These are phyloP conservation scores for Lytechinus pictus DNA, from an alignment of 35 echinoderm and acorn worm species.

Conservation along the genomic window DNA sequence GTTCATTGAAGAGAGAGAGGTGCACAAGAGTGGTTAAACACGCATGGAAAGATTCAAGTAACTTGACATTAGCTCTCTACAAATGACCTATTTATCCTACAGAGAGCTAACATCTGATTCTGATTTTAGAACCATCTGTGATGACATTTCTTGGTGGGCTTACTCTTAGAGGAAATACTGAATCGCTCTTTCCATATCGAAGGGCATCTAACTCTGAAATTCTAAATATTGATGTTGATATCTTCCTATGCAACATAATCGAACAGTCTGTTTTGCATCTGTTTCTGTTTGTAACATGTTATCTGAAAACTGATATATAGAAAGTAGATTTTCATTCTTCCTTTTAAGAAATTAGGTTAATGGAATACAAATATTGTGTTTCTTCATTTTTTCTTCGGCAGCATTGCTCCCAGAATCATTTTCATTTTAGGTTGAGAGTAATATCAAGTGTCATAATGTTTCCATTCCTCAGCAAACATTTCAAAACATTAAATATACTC, in stretches of 20 bases:
- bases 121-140: not conserved
- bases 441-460: not conserved
- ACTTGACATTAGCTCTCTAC: not conserved
- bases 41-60: not conserved
- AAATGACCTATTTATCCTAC: not conserved
- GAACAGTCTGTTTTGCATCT: not conserved
- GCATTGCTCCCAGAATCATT: not conserved
- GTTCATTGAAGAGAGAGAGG: no score
- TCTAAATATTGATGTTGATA: not conserved
- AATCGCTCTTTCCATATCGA: not conserved
- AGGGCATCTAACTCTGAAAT: not conserved
- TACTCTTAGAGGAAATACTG: not conserved
- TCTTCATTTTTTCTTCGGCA: no score
- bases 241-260: not conserved
- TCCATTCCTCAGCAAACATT: no score
- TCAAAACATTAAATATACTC: not conserved
- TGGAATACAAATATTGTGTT: not conserved
- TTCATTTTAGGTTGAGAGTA: not conserved
- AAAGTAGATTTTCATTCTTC: not conserved
- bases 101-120: not conserved
- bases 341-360: not conserved
- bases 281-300: not conserved
- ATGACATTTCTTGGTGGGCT: not conserved
- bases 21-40: no score
- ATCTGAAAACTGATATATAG: not conserved